Base-by-base conservation (phyloP, 2,888 invertebrate species). In the Aricia artaxerxes region DNA sequence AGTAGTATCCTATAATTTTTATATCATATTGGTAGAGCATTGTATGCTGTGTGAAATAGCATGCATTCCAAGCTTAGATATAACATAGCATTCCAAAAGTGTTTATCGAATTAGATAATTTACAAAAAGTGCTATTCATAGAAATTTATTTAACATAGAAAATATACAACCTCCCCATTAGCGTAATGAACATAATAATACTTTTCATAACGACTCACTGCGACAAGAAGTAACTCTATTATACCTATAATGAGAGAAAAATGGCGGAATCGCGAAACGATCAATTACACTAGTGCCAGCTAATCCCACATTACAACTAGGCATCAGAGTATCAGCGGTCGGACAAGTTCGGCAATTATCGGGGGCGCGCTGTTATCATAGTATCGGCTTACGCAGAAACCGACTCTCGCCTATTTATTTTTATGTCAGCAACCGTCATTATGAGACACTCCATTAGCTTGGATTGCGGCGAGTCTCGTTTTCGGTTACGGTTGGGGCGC, bases 341-440 rank as follows among this genome's bases (percentile, higher is more conserved):
- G 88, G 86, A 87, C 91, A 92, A 93, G 90, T 94, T 93, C 89
- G 91, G 92, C 94, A 94, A 94, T 94, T 93, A 94, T 94, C 90
- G 93, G 88, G 92, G 93, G 92, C 90, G 91, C 90, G 92, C 92
- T 94, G 94, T 94, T 94, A 94, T 94, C 94, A 94, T 93, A 94
- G 94, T 94, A 94, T 94, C 94, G 92, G 93, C 94, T 94, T 94
- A 94, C 94, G 92, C 92, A 94, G 94, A 94, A 94, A 94, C 94
- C 90, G 94, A 94, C 90, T 93, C 94, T 93, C 90, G 93, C 92
- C 94, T 94, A 94, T 94, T 94, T 94, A 94, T 94, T 94, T 94
- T 94, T 94, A 94, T 94, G 94, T 94, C 94, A 94, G 93, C 93
- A 93, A 93, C 93, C 93, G 93, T 93, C 94, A 94, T 94, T 93